phyloP scores from a whole-genome alignment of 1,140 invertebrate species.

The Conopomorpha cramerella region DNA sequence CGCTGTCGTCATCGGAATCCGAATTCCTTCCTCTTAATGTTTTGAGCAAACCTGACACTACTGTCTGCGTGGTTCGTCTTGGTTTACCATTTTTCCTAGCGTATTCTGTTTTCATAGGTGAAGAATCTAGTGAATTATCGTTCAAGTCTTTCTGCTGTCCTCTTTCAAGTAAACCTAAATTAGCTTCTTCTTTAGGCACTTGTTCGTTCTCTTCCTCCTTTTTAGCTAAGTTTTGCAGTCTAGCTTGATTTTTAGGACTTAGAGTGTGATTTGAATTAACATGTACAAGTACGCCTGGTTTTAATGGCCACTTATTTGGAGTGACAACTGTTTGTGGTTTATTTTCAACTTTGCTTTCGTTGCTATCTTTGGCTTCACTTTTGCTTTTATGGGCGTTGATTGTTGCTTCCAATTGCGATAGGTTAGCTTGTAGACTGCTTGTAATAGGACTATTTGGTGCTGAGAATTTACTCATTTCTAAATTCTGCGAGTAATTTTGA shows the following conservation, averaged over 20 bases:
- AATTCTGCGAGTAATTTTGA: conserved; percentile 34
- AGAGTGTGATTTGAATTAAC: conserved; percentile 68
- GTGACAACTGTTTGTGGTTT: conserved; percentile 34
- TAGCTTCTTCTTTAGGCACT: conserved; percentile 28
- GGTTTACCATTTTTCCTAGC: conserved; percentile 31
- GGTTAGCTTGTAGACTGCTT: conserved; percentile 37
- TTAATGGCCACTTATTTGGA: conserved; percentile 81
- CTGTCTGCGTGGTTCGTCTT: conserved; percentile 24
- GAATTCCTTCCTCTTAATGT: conserved; percentile 37
- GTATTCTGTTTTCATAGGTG: conserved; percentile 22
- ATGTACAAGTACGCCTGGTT: conserved; percentile 85
- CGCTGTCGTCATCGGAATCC: conserved; percentile 40
- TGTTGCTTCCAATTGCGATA: conserved; percentile 33
- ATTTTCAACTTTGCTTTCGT: conserved; percentile 17
- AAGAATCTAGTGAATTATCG: too few species aligned
- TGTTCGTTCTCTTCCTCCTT: conserved; percentile 6
- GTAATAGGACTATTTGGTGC: conserved; percentile 13
- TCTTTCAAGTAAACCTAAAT: conserved; percentile 46
- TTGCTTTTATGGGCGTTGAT: conserved; percentile 21
- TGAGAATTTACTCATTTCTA: conserved; percentile 33
- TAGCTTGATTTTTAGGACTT: conserved; percentile 54
- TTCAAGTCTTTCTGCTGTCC: conserved; percentile 16
- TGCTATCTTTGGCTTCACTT: conserved; percentile 18
- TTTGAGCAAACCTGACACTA: conserved; percentile 39
- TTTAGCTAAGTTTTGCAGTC: conserved; percentile 21